phyloP scores from a whole-genome alignment of 2,113 vertebrate species.

The Pterophyllum scalare region DNA sequence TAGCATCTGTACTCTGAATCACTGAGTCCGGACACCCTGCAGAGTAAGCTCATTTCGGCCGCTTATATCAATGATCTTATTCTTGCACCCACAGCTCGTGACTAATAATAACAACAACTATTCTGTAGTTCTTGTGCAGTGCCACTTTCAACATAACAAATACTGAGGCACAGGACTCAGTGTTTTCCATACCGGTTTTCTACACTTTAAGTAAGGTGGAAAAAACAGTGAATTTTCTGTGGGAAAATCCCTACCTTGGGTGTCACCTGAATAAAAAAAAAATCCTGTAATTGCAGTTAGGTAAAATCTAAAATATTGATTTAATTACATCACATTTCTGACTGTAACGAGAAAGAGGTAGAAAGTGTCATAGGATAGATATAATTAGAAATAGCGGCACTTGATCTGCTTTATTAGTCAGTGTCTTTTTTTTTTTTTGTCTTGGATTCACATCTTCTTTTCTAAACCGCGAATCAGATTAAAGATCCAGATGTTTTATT shows the following conservation, averaged over 20 bases:
- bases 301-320: not conserved
- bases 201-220: not conserved
- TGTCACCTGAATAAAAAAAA: not conserved
- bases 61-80: not conserved
- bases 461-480: not conserved
- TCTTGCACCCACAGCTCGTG: not conserved
- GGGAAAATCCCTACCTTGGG: not conserved
- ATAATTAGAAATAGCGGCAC: not conserved
- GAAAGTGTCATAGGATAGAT: not conserved
- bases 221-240: not conserved
- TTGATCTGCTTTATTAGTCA: not conserved
- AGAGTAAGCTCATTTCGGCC: not conserved
- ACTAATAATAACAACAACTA: not conserved
- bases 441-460: not conserved
- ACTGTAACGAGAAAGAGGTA: not conserved
- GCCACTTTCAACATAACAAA: not conserved
- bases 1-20: not conserved
- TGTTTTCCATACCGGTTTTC: not conserved
- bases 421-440: not conserved
- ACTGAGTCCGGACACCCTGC: not conserved
- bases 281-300: not conserved
- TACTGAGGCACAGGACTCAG: too few relatives aligned
- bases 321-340: not conserved
- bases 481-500: slow-evolving; percentile 8
- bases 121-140: not conserved